Evolutionary conservation across 2,888 invertebrate species (phyloP), one percentile per base, ranked within the genome.

Genomic region (Fragum fragum): DNA sequence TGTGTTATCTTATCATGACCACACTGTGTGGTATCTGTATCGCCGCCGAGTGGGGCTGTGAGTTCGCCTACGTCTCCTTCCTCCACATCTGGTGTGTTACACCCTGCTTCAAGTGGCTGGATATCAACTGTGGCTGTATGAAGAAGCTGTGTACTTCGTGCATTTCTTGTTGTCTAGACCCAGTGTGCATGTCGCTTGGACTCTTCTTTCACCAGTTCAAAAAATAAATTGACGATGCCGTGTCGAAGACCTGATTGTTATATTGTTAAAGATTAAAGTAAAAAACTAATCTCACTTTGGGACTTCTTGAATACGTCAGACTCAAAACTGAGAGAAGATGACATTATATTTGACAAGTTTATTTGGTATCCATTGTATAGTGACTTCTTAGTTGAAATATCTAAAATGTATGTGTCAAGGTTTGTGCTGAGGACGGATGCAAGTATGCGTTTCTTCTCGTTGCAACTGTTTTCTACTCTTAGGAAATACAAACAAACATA

Each of bases 11-110:
- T 7, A 93, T 96, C 73, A 95, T 97, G 59, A 96, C 96, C 0
- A 96, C 96, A 69, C 89, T 97, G 28, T 95, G 96, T 11, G 97
- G 96, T 0, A 96, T 97, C 14, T 95, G 96, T 47, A 95, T 96
- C 73, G 96, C 97, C 0, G 95, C 97, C 77, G 94, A 96, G 84
- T 95, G 96, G 59, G 91, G 91, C 32, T 90, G 89, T 73, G 82
- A 89, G 70, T 91, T 91, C 69, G 91, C 89, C 18, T 79, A 96
- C 87, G 94, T 97, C 11, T 96, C 97, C 1, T 91, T 90, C 81
- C 18, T 73, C 23, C 96, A 97, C 95, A 96, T 97, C 90, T 97
- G 97, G 97, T 96, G 96, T 92, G 95, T 96, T 32, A 96, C 96
- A 0, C 97, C 97, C 0, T 96, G 96, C 81, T 94, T 97, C 71